Conservation (phyloP, 2,888 invertebrate species). For the Pterobdella sp. region DNA sequence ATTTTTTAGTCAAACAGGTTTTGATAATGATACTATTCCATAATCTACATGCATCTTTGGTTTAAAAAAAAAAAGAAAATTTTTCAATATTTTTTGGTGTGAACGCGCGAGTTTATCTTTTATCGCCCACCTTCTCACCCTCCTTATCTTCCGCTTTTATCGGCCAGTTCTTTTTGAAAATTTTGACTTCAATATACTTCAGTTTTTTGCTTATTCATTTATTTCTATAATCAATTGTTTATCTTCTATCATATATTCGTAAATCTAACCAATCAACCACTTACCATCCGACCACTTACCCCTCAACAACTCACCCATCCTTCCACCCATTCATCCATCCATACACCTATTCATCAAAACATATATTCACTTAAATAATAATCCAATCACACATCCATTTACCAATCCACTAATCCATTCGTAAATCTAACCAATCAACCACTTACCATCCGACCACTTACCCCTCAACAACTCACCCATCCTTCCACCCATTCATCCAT, state of each 20-base stretch:
- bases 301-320: slow-evolving; percentile 9
- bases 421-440: not conserved
- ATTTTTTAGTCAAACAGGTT: too few relatives aligned
- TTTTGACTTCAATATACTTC: not conserved
- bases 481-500: slow-evolving; percentile 24
- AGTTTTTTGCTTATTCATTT: not conserved
- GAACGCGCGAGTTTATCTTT: not conserved
- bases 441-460: not conserved
- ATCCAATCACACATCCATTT: slow-evolving; percentile 1
- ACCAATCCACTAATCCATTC: not conserved
- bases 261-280: slow-evolving; percentile 3
- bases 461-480: slow-evolving; percentile 21
- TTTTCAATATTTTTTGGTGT: not conserved
- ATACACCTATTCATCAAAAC: not conserved
- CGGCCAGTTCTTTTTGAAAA: not conserved
- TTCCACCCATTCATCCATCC: slow-evolving; percentile 18
- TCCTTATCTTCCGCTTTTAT: not conserved
- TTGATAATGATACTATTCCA: too few relatives aligned
- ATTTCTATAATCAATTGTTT: not conserved
- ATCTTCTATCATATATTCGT: not conserved
- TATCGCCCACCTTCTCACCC: not conserved
- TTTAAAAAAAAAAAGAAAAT: too few relatives aligned
- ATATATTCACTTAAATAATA: not conserved
- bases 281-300: not conserved
- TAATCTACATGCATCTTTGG: too few relatives aligned